These are phyloP conservation scores for Drosophila chauvacae DNA, from an alignment of 1,140 invertebrate species.

Conservation along the genomic window DNA sequence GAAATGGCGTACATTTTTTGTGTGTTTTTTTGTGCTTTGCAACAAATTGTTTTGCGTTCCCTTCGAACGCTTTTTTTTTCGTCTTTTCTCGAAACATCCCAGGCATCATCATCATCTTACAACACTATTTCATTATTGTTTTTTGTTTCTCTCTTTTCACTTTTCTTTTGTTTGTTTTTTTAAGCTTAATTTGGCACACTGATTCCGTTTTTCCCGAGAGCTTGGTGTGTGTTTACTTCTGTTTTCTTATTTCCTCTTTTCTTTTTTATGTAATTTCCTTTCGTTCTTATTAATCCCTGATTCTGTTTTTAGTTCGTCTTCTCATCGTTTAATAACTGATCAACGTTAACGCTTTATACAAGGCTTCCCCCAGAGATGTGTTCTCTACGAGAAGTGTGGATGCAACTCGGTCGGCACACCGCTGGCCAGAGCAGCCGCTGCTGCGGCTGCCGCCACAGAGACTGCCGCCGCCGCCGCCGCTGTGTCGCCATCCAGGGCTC, in stretches of 20 bases:
- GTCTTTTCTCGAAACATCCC: constrained; percentile 53
- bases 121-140: constrained; percentile 52
- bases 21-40: constrained; percentile 66
- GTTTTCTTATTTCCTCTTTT: constrained; percentile 10
- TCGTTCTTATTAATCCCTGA: constrained; percentile 65
- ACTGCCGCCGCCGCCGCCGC: constrained; percentile 52
- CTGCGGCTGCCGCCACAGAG: constrained; percentile 54
- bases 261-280: constrained; percentile 29
- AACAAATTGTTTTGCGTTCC: constrained; percentile 70
- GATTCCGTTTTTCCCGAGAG: constrained; percentile 82
- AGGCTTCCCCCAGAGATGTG: neutral
- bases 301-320: constrained; percentile 56
- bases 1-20: constrained; percentile 72
- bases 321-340: constrained; percentile 54
- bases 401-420: constrained; percentile 62
- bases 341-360: constrained; percentile 53
- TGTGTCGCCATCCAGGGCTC: constrained; percentile 35
- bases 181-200: constrained; percentile 80
- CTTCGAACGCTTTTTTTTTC: constrained; percentile 35
- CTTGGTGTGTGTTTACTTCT: constrained; percentile 63
- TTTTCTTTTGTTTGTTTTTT: constrained; percentile 36
- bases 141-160: constrained; percentile 24
- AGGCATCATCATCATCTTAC: constrained; percentile 48
- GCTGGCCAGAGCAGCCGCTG: constrained; percentile 60
- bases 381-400: constrained; percentile 74